Conservation (phyloP, 2,888 invertebrate genomes). For the Eilema depressum region DNA sequence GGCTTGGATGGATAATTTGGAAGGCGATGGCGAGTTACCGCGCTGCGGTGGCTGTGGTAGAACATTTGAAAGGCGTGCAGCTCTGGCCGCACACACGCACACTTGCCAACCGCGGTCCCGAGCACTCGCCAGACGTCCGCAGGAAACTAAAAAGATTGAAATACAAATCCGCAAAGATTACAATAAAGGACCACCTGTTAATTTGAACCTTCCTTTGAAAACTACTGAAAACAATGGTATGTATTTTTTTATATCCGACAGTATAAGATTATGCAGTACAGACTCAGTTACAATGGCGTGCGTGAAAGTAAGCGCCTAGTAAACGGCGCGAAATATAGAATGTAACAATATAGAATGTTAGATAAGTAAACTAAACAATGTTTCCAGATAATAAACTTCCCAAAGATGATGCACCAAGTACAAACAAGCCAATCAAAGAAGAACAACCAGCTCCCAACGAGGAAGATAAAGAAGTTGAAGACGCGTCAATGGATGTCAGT, state of each 20-base stretch:
- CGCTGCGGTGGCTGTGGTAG: constrained; percentile 91
- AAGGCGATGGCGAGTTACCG: constrained; percentile 87
- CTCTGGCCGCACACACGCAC: constrained; percentile 90
- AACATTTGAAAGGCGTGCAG: constrained; percentile 91
- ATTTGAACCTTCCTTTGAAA: constrained; percentile 46
- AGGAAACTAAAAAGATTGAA: constrained; percentile 72
- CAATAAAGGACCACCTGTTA: constrained; percentile 67
- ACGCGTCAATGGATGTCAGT: constrained; percentile 54
- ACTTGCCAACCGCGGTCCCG: constrained; percentile 87
- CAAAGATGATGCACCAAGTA: constrained; percentile 44
- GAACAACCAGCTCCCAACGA: constrained; percentile 36
- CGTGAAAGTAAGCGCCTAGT: too few relatives aligned
- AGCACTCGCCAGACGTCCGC: constrained; percentile 61
- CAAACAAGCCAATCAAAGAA: constrained; percentile 42
- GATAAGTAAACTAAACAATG: background rate
- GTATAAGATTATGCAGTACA: background rate
- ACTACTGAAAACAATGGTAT: constrained; percentile 52
- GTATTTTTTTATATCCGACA: background rate
- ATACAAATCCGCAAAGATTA: constrained; percentile 83
- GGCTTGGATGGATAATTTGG: constrained; percentile 90
- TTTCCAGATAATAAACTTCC: constrained; percentile 58
- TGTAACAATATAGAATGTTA: background rate
- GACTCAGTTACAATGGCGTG: too few relatives aligned
- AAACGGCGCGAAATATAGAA: too few relatives aligned
- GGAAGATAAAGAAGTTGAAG: constrained; percentile 45